Base-by-base conservation (phyloP, 37 sponge, comb jelly and placozoan genomes). In the Agelas oroides region DNA sequence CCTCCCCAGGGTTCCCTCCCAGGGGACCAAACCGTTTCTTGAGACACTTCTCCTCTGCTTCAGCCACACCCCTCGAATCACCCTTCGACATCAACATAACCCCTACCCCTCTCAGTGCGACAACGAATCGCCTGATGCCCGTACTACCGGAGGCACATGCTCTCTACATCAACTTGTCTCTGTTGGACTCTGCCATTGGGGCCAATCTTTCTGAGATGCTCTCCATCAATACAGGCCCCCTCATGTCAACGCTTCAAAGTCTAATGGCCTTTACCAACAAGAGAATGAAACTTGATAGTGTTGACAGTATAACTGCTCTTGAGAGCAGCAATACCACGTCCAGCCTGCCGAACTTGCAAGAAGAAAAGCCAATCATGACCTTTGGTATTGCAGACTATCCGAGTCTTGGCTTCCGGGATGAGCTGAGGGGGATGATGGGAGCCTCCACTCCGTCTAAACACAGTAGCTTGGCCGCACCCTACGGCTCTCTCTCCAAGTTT, bases 111-210 rank as follows among this genome's bases (percentile, higher is more conserved):
- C 61, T 88, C 41, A 57, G 59, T 32, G 67, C 73, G 0, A 71
- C 78, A 34, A 64, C 15, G 35, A 75, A 91, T 40, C 76, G 83
- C 13, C 86, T 93, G 1, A 68, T 86, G 38, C 90, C 93, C 12
- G 86, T 85, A 20, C 78, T 93, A 0, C 89, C 89, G 13, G 93
- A 93, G 75, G 90, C 86, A 6, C 81, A 93, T 61, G 89, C 81
- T 27, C 82, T 93, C 8, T 85, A 80, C 70, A 65, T 93, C 72
- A 93, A 66, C 38, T 58, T 93, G 16, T 57, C 85, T 32, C 73
- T 93, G 2, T 75, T 88, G 40, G 85, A 88, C 70, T 87, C 90
- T n/a, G 85, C 90, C 11, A 56, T 90, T 34, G 80, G 69, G 13
- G 60, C 84, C 15, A 83, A 71, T 37, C 54, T 84, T 1, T 83